Evolutionary conservation across 2,888 invertebrate species (phyloP).

Genomic region (Euplexia lucipara): DNA sequence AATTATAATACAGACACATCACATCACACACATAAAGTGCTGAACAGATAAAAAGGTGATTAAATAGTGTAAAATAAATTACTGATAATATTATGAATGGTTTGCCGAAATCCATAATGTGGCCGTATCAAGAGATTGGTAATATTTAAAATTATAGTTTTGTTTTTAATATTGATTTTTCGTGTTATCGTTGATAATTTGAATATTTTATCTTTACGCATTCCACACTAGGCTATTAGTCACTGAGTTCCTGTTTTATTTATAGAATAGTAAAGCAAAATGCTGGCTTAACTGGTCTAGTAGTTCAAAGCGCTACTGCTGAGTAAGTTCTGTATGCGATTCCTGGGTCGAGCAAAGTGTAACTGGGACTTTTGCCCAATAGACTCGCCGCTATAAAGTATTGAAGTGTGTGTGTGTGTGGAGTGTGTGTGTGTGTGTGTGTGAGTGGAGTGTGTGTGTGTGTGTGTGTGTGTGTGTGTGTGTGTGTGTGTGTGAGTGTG

Average conservation of each 20-base stretch:
- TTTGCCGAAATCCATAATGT: not conserved
- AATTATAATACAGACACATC: constrained; percentile 11
- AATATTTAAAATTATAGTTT: constrained; percentile 12
- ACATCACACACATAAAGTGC: too few relatives aligned
- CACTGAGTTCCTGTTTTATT: constrained; percentile 13
- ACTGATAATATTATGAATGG: constrained; percentile 32
- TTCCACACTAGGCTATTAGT: not conserved
- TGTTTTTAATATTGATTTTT: constrained; percentile 29
- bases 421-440: too few relatives aligned
- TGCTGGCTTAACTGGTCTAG: too few relatives aligned
- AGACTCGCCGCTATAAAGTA: too few relatives aligned
- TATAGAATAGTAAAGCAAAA: not conserved
- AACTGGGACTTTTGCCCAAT: too few relatives aligned
- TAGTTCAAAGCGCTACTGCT: too few relatives aligned
- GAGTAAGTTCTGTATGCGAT: too few relatives aligned
- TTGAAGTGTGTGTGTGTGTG: too few relatives aligned
- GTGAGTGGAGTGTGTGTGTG: too few relatives aligned
- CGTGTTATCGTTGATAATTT: constrained; percentile 10
- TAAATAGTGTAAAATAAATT: constrained; percentile 1
- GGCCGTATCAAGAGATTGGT: constrained; percentile 15
- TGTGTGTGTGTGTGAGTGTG: too few relatives aligned
- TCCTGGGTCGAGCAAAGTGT: too few relatives aligned
- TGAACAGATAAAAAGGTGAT: constrained; percentile 29
- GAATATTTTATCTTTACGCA: constrained; percentile 3
- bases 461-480: too few relatives aligned